These are phyloP conservation scores for Ectobius pallidus DNA, from an alignment of 2,888 invertebrate species.

Conservation along the genomic window DNA sequence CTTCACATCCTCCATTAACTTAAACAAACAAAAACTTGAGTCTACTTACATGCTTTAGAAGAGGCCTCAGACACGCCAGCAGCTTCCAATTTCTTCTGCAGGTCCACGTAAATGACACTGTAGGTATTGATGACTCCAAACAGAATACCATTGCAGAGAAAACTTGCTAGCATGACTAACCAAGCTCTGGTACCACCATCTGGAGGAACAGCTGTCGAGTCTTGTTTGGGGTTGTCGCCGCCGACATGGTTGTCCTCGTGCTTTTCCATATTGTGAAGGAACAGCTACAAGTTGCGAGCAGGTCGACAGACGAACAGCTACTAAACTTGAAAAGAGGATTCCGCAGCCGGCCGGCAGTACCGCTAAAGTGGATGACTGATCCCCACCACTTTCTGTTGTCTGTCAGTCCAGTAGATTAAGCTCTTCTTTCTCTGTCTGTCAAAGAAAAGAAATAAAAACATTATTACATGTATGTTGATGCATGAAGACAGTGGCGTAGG, in stretches of 20 bases:
- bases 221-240: neutral
- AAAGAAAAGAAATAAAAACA: neutral
- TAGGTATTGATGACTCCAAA: constrained; percentile 92
- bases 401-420: neutral
- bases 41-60: constrained; percentile 79
- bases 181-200: constrained; percentile 83
- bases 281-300: too few species aligned
- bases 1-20: too few species aligned
- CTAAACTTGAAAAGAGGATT: neutral
- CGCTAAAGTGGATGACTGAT: neutral
- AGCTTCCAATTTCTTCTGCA: constrained; percentile 67
- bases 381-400: neutral
- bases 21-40: too few species aligned
- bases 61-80: constrained; percentile 73
- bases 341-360: neutral
- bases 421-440: neutral
- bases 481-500: too few species aligned
- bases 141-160: constrained; percentile 86
- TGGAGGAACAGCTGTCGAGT: constrained; percentile 53
- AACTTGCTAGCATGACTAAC: constrained; percentile 82
- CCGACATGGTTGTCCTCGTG: neutral
- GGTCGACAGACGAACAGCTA: neutral
- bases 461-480: too few species aligned
- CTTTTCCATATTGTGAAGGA: neutral
- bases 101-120: constrained; percentile 76